A percentile compares a stretch with the other conserved stretches of the same genome.
Conservation (phyloP, 2,888 invertebrate genomes). For the Leucophora obtusa region DNA sequence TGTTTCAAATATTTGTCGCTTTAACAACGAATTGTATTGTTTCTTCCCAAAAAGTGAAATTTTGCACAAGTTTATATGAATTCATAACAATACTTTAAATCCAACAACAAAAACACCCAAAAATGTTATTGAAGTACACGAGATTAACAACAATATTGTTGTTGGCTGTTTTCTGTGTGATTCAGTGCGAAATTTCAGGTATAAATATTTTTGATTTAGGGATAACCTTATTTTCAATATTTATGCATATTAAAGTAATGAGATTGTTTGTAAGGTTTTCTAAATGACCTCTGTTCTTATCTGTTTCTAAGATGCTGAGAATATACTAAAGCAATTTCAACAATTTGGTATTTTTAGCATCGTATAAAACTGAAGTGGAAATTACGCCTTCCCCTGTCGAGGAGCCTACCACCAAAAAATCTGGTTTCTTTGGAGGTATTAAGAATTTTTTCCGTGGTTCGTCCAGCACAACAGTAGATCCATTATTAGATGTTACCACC, state of each 20-base stretch:
- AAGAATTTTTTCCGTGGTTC: constrained; percentile 72
- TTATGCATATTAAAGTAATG: background rate
- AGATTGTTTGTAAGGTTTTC: background rate
- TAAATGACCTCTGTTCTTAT: constrained; percentile 50
- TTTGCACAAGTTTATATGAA: background rate
- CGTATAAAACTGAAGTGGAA: constrained; percentile 72
- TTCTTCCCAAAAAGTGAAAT: constrained; percentile 1
- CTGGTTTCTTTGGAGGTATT: constrained; percentile 74
- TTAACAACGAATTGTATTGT: constrained; percentile 41
- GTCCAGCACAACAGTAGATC: constrained; percentile 65
- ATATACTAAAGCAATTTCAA: constrained; percentile 5
- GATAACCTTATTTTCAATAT: background rate
- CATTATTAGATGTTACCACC: constrained; percentile 57
- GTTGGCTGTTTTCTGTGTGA: constrained; percentile 64
- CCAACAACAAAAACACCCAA: constrained; percentile 26
- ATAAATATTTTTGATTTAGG: constrained; percentile 49
- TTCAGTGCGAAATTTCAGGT: constrained; percentile 73
- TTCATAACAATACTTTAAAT: background rate
- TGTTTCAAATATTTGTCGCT: constrained; percentile 49
- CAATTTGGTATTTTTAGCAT: constrained; percentile 62
- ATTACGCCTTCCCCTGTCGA: constrained; percentile 73
- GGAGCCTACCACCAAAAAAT: constrained; percentile 72
- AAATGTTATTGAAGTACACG: constrained; percentile 53
- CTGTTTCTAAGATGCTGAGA: constrained; percentile 18
- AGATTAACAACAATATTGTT: constrained; percentile 44